Evolutionary conservation across 2,797 vertebrate genomes (phyloP).

Genomic region (Chaetophractus vellerosus): DNA sequence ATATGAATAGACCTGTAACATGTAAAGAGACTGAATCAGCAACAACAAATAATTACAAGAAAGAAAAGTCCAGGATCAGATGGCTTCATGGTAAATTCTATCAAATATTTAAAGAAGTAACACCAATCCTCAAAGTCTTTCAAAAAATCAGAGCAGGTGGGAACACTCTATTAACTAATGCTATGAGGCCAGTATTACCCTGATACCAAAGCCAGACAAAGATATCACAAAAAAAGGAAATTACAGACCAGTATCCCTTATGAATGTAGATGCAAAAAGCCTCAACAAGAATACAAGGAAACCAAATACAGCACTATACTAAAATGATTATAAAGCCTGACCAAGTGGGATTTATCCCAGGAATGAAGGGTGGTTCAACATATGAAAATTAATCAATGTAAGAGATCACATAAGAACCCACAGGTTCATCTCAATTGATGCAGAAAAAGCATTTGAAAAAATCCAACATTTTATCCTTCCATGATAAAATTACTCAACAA

Average conservation of each 20-base stretch:
- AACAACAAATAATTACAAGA: not conserved
- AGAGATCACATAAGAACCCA: not conserved
- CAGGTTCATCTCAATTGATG: not conserved
- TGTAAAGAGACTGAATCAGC: not conserved
- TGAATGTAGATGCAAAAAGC: not conserved
- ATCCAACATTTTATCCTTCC: not conserved
- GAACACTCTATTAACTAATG: not conserved
- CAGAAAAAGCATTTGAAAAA: not conserved
- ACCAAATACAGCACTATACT: not conserved
- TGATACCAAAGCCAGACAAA: not conserved
- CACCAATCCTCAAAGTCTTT: conserved; percentile 4
- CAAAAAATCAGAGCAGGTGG: not conserved
- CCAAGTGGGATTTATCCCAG: not conserved
- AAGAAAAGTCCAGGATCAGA: not conserved
- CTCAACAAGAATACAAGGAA: not conserved
- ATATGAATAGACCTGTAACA: not conserved
- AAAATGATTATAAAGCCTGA: not conserved
- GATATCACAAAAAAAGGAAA: not conserved
- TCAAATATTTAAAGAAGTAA: not conserved
- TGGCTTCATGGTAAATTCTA: not conserved
- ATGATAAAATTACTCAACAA: conserved; percentile 12
- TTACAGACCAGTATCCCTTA: not conserved
- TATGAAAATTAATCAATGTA: not conserved
- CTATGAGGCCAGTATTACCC: not conserved
- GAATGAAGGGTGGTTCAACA: not conserved